These are phyloP conservation scores for Odontophorus gujanensis DNA, from an alignment of 2,113 vertebrate genomes.

Conservation along the genomic window DNA sequence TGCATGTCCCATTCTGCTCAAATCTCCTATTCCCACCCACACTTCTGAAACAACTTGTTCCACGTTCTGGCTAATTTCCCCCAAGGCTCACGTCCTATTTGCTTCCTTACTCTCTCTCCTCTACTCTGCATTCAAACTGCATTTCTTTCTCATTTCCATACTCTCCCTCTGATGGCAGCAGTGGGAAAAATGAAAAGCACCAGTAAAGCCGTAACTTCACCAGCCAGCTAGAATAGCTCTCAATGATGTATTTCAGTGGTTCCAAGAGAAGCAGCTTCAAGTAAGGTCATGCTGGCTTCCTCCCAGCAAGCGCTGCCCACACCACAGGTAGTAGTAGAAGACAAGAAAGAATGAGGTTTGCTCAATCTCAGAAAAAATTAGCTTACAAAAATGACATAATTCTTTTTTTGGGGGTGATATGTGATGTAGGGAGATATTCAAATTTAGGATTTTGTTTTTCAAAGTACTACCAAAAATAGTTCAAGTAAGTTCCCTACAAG, in stretches of 20 bases:
- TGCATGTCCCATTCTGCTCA: not conserved
- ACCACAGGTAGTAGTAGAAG: not conserved
- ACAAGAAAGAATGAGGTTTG: not conserved
- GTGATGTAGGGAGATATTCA: accelerated
- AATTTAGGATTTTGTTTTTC: not conserved
- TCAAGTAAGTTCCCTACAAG: not conserved
- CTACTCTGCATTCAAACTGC: not conserved
- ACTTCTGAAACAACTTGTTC: not conserved
- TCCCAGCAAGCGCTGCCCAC: not conserved
- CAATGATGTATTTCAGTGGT: not conserved
- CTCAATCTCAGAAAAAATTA: not conserved
- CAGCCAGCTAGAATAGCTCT: accelerated
- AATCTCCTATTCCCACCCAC: not conserved
- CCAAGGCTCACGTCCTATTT: not conserved
- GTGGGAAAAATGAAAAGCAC: accelerated
- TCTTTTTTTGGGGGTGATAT: not conserved
- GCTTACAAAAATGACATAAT: not conserved
- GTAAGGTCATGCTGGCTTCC: not conserved
- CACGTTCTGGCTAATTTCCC: not conserved
- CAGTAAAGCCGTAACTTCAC: not conserved
- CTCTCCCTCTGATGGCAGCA: not conserved
- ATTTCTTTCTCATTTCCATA: not conserved
- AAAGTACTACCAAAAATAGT: not conserved
- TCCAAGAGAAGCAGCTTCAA: not conserved
- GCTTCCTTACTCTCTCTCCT: not conserved